A percentile compares a stretch with the other conserved stretches of the same genome.
phyloP scores from a whole-genome alignment of 2,888 invertebrate genomes.

The Sesia bembeciformis region DNA sequence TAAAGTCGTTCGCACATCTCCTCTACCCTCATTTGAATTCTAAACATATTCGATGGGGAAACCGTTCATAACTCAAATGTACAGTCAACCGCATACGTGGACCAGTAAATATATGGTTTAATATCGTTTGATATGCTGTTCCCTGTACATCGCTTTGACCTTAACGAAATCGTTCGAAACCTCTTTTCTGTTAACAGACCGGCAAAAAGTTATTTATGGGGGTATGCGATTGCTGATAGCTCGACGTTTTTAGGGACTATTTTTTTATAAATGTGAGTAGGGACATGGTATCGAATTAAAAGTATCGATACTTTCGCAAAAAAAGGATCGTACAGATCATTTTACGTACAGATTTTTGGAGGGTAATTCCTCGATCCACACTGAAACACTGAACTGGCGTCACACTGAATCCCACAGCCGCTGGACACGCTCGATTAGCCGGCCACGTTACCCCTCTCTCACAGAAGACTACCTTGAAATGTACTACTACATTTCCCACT shows the following conservation, averaged over 20 bases:
- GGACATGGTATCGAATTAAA: neutral
- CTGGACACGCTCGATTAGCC: too few species aligned
- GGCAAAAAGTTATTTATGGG: neutral
- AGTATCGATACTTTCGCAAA: neutral
- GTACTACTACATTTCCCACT: too few species aligned
- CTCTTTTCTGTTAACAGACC: neutral
- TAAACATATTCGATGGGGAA: neutral
- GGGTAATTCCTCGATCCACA: too few species aligned
- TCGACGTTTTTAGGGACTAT: neutral
- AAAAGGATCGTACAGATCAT: too few species aligned
- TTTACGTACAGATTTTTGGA: too few species aligned
- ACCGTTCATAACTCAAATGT: conserved; percentile 2
- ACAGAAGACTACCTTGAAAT: too few species aligned
- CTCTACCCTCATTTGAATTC: conserved; percentile 3
- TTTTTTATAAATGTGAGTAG: neutral
- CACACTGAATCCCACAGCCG: too few species aligned
- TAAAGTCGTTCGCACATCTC: neutral
- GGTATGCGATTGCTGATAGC: neutral
- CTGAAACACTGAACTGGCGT: too few species aligned
- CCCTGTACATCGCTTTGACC: neutral
- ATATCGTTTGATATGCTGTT: neutral
- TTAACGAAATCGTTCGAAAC: neutral
- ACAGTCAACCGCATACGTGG: neutral
- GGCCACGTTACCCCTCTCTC: too few species aligned
- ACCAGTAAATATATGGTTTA: neutral